phyloP scores from a whole-genome alignment of 2,113 vertebrate genomes.

The Leptocoma aspasia region DNA sequence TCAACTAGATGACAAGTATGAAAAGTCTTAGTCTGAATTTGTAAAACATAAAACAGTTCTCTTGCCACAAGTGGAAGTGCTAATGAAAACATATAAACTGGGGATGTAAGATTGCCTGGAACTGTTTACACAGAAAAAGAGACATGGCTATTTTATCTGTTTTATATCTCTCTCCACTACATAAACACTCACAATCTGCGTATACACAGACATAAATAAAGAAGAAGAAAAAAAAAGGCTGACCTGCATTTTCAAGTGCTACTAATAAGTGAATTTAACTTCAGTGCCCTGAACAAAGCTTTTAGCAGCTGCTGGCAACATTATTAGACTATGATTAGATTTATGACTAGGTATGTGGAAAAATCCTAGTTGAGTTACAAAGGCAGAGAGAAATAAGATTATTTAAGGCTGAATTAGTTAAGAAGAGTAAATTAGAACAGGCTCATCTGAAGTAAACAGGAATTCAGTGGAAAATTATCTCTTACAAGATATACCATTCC shows the following conservation, averaged over 20 bases:
- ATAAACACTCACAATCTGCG: neutral
- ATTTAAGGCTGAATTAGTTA: neutral
- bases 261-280: neutral
- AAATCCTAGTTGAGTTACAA: neutral
- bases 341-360: neutral
- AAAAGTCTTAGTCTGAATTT: neutral
- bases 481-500: neutral
- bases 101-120: neutral
- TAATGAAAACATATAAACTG: slow-evolving; percentile 12
- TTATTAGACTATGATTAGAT: neutral
- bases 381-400: neutral
- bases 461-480: neutral
- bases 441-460: neutral
- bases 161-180: neutral
- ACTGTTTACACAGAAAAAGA: neutral
- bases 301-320: neutral
- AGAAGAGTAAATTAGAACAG: neutral
- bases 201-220: neutral
- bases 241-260: neutral
- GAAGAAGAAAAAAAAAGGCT: neutral
- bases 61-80: neutral
- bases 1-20: neutral
- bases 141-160: neutral
- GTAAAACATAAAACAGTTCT: neutral
- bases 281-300: neutral